phyloP scores from a whole-genome alignment of 2,113 vertebrate species.

The Picathartes gymnocephalus region DNA sequence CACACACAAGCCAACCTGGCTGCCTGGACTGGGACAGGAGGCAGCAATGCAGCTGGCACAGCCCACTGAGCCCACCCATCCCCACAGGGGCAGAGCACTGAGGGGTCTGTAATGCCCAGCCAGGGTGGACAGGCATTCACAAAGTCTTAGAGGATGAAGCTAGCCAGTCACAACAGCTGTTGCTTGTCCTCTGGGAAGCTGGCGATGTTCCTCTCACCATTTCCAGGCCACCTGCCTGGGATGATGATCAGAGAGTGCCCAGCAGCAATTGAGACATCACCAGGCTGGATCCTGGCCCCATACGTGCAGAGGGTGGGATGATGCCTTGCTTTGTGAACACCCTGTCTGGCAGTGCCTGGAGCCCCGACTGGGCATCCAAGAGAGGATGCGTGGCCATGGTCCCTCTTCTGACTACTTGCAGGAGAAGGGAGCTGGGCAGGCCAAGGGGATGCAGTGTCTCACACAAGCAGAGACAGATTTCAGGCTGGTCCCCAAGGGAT shows the following conservation, averaged over 20 bases:
- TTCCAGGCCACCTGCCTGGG: background rate
- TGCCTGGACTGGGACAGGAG: background rate
- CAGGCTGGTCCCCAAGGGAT: background rate
- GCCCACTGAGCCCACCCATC: background rate
- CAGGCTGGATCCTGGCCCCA: background rate
- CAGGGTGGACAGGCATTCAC: background rate
- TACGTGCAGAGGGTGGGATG: background rate
- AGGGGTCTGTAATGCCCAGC: background rate
- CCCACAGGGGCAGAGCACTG: background rate
- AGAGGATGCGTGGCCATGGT: fast-evolving
- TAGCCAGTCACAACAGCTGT: background rate
- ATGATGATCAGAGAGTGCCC: background rate
- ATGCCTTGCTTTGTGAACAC: background rate
- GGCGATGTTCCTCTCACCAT: background rate
- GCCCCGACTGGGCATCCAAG: background rate
- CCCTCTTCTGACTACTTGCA: background rate
- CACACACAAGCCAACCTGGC: background rate
- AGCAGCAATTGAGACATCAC: background rate
- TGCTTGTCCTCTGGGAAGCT: background rate
- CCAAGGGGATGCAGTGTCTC: background rate
- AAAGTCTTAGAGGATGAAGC: background rate
- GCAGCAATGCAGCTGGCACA: background rate
- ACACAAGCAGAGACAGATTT: background rate
- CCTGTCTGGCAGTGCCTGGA: background rate
- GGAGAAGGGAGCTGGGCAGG: background rate